A percentile compares a stretch with the other conserved stretches of the same genome.
Evolutionary conservation across 2,888 invertebrate genomes (phyloP).

Genomic region (Dusona sp.): DNA sequence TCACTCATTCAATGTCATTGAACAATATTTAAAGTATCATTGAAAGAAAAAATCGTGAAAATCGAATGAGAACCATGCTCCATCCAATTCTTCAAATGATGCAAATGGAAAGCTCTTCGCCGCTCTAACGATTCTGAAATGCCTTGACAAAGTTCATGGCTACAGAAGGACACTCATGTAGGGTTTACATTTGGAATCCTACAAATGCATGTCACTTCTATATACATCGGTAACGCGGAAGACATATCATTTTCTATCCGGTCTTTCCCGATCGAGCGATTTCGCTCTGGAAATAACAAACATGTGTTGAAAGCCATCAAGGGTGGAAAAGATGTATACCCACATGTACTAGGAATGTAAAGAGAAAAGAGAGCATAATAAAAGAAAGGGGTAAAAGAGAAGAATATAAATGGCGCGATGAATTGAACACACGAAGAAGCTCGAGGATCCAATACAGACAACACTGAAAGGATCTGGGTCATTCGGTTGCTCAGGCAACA

Average conservation of each 20-base stretch:
- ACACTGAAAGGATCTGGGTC: slow-evolving; percentile 75
- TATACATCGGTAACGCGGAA: neutral
- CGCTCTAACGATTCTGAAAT: neutral
- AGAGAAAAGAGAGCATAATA: slow-evolving; percentile 12
- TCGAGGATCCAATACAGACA: slow-evolving; percentile 48
- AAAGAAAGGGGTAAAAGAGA: slow-evolving; percentile 44
- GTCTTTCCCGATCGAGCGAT: slow-evolving; percentile 19
- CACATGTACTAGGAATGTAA: slow-evolving; percentile 6
- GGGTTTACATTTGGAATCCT: slow-evolving; percentile 7
- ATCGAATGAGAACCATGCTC: neutral
- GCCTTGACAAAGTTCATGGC: neutral
- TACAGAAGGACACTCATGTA: neutral
- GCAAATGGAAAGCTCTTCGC: slow-evolving; percentile 3
- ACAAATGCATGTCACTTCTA: neutral
- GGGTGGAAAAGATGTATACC: neutral
- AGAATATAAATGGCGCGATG: slow-evolving; percentile 32
- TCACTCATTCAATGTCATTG: neutral
- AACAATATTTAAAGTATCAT: neutral
- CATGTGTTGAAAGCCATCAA: slow-evolving; percentile 19
- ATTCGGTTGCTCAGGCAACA: slow-evolving; percentile 79
- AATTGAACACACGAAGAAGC: slow-evolving; percentile 55
- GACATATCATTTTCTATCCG: slow-evolving; percentile 17
- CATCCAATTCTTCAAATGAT: neutral
- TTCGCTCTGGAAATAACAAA: neutral
- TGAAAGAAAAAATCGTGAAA: neutral